These are phyloP conservation scores for Oncorhynchus keta DNA, from an alignment of 2,113 vertebrate genomes.

Conservation along the genomic window DNA sequence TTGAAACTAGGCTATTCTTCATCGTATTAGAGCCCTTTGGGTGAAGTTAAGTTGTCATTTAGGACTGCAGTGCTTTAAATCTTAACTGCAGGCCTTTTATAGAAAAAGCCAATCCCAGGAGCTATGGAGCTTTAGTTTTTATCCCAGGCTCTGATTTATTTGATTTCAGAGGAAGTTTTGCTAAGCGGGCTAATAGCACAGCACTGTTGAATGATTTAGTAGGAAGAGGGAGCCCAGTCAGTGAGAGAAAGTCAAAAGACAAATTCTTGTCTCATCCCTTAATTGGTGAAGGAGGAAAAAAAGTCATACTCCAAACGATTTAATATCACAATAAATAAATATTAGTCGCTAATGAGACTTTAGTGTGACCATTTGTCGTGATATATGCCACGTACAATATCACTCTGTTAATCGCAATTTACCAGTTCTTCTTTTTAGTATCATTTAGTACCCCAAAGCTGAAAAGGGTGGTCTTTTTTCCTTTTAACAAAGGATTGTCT, in stretches of 20 bases:
- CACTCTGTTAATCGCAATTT: not conserved
- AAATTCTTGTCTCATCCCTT: constrained; percentile 81
- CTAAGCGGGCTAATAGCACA: constrained; percentile 85
- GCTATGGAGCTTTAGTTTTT: constrained; percentile 81
- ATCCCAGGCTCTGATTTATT: constrained; percentile 86
- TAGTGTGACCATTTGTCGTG: constrained; percentile 38
- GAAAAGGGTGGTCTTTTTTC: constrained; percentile 10
- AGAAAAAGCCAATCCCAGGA: constrained; percentile 19
- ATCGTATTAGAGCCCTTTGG: constrained; percentile 31
- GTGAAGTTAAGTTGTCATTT: constrained; percentile 40
- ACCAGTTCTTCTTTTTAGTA: constrained; percentile 5
- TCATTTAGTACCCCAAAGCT: constrained; percentile 24
- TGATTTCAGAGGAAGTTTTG: constrained; percentile 87
- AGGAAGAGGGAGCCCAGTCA: constrained; percentile 62
- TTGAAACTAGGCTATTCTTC: not conserved
- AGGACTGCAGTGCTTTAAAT: constrained; percentile 51
- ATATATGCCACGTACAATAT: not conserved
- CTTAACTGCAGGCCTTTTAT: constrained; percentile 37
- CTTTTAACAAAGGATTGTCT: constrained; percentile 23
- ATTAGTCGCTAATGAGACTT: constrained; percentile 62
- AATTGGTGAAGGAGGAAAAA: constrained; percentile 80
- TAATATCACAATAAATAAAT: constrained; percentile 58
- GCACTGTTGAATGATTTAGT: constrained; percentile 86
- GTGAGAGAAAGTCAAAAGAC: constrained; percentile 68
- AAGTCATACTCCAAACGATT: constrained; percentile 67